Conservation (phyloP, 2,888 invertebrate species). For the Cantharis flavilabris region DNA sequence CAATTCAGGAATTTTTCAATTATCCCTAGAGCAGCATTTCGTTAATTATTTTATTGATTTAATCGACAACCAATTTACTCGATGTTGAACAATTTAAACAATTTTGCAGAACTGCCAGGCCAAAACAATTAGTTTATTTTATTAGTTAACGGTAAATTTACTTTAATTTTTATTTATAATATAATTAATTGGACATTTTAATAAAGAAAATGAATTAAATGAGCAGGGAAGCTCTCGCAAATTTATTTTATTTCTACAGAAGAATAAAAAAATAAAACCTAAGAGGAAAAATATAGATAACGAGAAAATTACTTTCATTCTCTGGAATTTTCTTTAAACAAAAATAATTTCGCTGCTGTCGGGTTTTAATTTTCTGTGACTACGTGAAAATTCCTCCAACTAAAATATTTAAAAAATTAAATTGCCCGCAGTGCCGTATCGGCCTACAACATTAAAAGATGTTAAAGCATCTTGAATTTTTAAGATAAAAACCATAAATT, state of each 20-base stretch:
- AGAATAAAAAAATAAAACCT: neutral
- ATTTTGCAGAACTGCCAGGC: neutral
- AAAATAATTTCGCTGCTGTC: neutral
- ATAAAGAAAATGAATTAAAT: neutral
- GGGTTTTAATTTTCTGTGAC: neutral
- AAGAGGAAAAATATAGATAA: neutral
- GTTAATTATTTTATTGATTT: neutral
- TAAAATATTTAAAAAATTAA: neutral
- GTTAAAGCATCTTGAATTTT: neutral
- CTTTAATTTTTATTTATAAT: too few relatives aligned
- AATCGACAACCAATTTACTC: neutral
- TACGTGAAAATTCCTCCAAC: neutral
- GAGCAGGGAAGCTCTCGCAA: neutral
- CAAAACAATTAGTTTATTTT: neutral
- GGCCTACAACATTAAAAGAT: neutral
- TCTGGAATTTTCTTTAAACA: neutral
- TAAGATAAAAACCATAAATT: neutral
- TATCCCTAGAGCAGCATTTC: neutral
- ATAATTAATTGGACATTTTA: too few relatives aligned
- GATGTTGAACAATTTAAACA: neutral
- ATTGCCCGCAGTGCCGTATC: neutral
- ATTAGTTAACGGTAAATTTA: too few relatives aligned
- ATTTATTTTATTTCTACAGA: neutral
- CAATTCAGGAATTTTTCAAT: neutral
- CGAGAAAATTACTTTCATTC: neutral